Percentiles rank a stretch among this genome's conserved stretches.
Evolutionary conservation across 1,140 invertebrate species (phyloP).

Genomic region (Helicoverpa armigera): DNA sequence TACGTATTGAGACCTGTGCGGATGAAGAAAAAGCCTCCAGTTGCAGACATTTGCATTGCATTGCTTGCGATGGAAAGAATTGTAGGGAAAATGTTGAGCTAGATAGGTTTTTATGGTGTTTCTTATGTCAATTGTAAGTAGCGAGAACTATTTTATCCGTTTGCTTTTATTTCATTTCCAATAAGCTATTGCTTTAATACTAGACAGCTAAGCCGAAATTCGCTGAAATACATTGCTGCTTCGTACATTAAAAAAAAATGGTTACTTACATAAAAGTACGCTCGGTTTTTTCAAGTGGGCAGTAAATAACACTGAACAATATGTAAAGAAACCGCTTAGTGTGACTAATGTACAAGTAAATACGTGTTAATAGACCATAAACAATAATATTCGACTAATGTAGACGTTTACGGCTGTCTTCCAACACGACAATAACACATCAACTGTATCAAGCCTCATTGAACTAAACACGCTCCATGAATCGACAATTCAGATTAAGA

Average conservation of each 20-base stretch:
- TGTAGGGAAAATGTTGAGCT: conserved; percentile 30
- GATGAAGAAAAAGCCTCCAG: conserved; percentile 52
- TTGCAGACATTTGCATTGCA: conserved; percentile 52
- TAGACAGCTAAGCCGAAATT: no score
- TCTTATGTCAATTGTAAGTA: background rate
- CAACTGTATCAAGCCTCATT: conserved; percentile 81
- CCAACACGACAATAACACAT: conserved; percentile 80
- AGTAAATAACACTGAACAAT: conserved; percentile 31
- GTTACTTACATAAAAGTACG: conserved; percentile 4
- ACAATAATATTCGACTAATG: conserved; percentile 78
- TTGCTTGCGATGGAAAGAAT: conserved; percentile 43
- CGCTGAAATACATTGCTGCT: no score
- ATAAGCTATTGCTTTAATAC: no score
- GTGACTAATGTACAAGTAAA: conserved; percentile 74
- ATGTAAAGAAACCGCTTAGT: conserved; percentile 49
- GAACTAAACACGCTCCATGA: conserved; percentile 77
- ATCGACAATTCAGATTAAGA: conserved; percentile 72
- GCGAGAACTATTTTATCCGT: background rate
- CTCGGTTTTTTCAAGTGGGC: conserved; percentile 18
- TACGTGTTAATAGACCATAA: conserved; percentile 70
- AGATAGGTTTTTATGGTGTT: background rate
- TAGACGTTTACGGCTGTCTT: conserved; percentile 80
- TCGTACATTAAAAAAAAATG: background rate
- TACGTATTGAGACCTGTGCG: conserved; percentile 45
- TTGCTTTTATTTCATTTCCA: no score